These are phyloP conservation scores for Mnemiopsis leidyi DNA, from an alignment of 37 sponge, comb jelly and placozoan genomes.

Conservation along the genomic window DNA sequence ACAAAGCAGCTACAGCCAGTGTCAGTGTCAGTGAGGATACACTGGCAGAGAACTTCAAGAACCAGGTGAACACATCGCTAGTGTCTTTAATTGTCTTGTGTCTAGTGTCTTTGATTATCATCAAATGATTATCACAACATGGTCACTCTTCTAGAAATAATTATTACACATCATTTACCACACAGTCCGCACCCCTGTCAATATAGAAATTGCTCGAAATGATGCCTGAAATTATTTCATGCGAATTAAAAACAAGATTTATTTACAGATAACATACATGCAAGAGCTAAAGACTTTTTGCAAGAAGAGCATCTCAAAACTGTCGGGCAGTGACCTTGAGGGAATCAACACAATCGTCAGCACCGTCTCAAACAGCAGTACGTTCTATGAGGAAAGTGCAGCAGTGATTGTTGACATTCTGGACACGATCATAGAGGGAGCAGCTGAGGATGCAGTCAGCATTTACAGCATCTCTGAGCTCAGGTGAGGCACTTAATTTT, in stretches of 20 bases:
- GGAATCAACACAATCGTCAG: not conserved
- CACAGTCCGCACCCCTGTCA: no score
- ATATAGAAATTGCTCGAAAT: no score
- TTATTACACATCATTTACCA: no score
- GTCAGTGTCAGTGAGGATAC: not conserved
- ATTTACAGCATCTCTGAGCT: not conserved
- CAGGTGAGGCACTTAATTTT: no score
- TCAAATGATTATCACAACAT: no score
- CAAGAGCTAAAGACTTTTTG: not conserved
- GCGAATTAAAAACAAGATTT: no score
- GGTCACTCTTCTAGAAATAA: no score
- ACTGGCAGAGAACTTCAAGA: not conserved
- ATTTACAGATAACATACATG: not conserved
- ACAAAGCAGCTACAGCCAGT: not conserved
- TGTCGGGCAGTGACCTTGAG: constrained; percentile 25
- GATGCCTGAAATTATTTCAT: no score
- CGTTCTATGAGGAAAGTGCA: constrained; percentile 1
- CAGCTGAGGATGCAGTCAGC: not conserved
- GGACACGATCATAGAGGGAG: not conserved
- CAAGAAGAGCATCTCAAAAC: not conserved
- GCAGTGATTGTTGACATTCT: not conserved
- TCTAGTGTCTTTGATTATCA: no score
- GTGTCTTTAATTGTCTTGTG: no score
- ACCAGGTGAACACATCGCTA: not conserved
- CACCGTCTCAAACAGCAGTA: not conserved